Evolutionary conservation across 2,113 vertebrate species (phyloP), one percentile per base, ranked within the genome.

Genomic region (Empidonax traillii): DNA sequence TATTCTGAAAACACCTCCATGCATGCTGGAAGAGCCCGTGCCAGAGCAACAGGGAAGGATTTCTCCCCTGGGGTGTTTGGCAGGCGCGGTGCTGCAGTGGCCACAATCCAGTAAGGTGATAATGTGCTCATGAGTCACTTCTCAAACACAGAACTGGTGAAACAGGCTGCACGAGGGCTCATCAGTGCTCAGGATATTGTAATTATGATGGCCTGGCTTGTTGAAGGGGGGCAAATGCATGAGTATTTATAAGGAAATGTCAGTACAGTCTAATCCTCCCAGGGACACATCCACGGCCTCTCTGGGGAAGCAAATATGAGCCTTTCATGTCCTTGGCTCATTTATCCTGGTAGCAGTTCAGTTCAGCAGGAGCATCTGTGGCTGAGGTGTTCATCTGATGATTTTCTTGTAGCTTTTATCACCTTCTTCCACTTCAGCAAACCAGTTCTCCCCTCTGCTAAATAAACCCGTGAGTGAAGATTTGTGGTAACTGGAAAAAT

Each of bases 81-180:
- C 79, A 88, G 84, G 76, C 4, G 8, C 17, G 28, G 63, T 33
- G 30, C 53, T 28, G 82, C 53, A 24, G 63, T 1, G 4, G 73
- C 62, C 43, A 27, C 2, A 8, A 55, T 58, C 41, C 77, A 24
- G 59, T 31, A 59, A 86, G 61, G 47, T 52, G 84, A 81, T 46
- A 53, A 49, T 1, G 27, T 47, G 84, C 74, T 93, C 41, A 4
- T 94, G 96, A 97, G 89, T 96, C 95, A 96, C 84, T 89, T 17
- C 59, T 91, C 56, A 87, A 89, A 84, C 88, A 73, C 63, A 59
- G 22, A 82, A 72, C 87, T 92, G 83, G 85, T 86, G 66, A 52
- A 89, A 90, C 89, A 91, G 79, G 88, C 87, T 69, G 92, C 85
- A 67, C 7, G 6, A 84, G 56, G 52, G 52, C 62, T 56, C 73